Conservation (phyloP, 2,888 invertebrate species). For the Mythimna impura region DNA sequence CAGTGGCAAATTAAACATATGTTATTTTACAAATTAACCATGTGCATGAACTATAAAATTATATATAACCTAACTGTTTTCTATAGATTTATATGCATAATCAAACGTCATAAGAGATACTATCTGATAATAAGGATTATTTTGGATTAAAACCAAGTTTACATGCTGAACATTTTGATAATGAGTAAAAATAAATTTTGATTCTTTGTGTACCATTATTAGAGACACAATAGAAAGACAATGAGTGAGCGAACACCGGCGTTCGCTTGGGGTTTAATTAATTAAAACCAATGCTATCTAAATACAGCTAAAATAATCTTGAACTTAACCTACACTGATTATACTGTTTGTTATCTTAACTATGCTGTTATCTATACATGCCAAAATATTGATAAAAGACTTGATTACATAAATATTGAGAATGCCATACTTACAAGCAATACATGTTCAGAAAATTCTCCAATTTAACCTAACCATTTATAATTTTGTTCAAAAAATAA, state of each 20-base stretch:
- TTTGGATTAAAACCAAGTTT: background rate
- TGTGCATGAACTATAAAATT: no score
- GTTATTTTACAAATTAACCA: no score
- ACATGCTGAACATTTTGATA: background rate
- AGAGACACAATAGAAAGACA: no score
- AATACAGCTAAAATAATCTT: slow-evolving; percentile 34
- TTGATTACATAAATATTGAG: slow-evolving; percentile 55
- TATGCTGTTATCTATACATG: slow-evolving; percentile 29
- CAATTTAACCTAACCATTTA: background rate
- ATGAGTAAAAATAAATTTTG: background rate
- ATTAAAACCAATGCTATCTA: background rate
- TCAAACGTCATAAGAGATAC: background rate
- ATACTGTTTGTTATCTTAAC: slow-evolving; percentile 25
- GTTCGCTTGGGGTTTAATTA: no score
- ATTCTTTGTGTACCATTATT: no score
- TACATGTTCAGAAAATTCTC: slow-evolving; percentile 9
- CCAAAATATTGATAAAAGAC: slow-evolving; percentile 48
- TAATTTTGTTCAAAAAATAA: no score
- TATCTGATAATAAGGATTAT: background rate
- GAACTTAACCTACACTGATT: slow-evolving; percentile 59
- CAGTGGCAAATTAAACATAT: background rate
- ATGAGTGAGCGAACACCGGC: no score
- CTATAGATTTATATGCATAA: background rate
- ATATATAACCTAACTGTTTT: no score
- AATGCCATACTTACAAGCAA: slow-evolving; percentile 9